Percentiles rank a stretch among this genome's conserved stretches.
These are phyloP conservation scores for Spatula versicolor DNA, from an alignment of 2,797 vertebrate genomes.

Conservation along the genomic window DNA sequence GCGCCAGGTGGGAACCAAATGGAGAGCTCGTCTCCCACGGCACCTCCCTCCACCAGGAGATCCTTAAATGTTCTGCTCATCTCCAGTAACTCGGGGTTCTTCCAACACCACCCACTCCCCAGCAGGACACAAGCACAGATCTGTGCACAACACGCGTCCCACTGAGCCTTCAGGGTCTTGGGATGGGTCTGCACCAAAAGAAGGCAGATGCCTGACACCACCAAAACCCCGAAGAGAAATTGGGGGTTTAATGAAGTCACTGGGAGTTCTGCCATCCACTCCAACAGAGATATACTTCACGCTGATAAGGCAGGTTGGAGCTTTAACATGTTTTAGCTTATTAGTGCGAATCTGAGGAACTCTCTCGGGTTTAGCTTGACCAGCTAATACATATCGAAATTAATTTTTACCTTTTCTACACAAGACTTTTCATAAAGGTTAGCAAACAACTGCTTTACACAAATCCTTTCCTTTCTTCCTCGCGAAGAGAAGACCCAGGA, in stretches of 20 bases:
- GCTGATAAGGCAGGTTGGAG: background rate
- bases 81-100: background rate
- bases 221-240: background rate
- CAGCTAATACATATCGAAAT: conserved; percentile 43
- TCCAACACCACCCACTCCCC: background rate
- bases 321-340: background rate
- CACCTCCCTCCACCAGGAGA: background rate
- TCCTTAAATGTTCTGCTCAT: background rate
- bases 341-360: background rate
- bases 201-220: background rate
- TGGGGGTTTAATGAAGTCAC: background rate
- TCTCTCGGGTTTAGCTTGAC: conserved; percentile 23
- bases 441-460: conserved; percentile 42
- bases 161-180: background rate
- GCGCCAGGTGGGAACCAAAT: background rate
- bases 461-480: conserved; percentile 43
- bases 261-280: background rate
- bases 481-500: conserved; percentile 45
- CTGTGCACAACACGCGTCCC: background rate
- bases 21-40: background rate
- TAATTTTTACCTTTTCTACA: conserved; percentile 44
- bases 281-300: background rate
- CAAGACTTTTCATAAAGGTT: conserved; percentile 23
- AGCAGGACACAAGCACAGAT: background rate
- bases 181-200: background rate